These are phyloP conservation scores for Cryptotermes secundus DNA, from an alignment of 1,140 invertebrate genomes.

Conservation along the genomic window DNA sequence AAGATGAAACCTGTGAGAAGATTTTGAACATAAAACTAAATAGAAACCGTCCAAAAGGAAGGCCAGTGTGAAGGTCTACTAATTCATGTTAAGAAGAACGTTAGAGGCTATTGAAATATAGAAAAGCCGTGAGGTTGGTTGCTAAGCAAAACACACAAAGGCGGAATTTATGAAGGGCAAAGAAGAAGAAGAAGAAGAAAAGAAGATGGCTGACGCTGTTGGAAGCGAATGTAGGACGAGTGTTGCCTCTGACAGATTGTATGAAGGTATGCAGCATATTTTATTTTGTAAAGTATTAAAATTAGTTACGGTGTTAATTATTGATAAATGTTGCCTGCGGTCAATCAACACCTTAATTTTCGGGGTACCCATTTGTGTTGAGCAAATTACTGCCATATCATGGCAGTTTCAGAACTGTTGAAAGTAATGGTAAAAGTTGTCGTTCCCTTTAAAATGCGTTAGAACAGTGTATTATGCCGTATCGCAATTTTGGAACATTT, in stretches of 20 bases:
- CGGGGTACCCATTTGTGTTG: background rate
- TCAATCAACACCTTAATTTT: no score
- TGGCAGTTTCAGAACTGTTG: background rate
- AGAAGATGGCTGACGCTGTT: background rate
- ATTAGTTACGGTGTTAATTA: background rate
- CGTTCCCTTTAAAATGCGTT: background rate
- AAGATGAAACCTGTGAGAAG: no score
- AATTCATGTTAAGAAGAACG: no score
- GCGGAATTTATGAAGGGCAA: no score
- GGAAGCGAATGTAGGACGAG: background rate
- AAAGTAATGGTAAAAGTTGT: background rate
- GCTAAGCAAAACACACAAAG: no score
- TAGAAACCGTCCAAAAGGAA: no score
- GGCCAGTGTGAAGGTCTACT: no score
- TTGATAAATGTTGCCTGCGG: no score
- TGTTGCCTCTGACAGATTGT: background rate
- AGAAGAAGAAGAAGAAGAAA: no score
- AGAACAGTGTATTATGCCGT: background rate
- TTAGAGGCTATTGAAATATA: no score
- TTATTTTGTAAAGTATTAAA: background rate
- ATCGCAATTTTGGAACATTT: background rate
- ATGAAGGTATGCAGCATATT: background rate
- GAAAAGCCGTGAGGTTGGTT: no score
- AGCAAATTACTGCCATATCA: background rate
- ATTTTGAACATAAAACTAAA: no score